Evolutionary conservation across 2,888 invertebrate species (phyloP), one percentile per base, ranked within the genome.

Genomic region (Melolontha melolontha): DNA sequence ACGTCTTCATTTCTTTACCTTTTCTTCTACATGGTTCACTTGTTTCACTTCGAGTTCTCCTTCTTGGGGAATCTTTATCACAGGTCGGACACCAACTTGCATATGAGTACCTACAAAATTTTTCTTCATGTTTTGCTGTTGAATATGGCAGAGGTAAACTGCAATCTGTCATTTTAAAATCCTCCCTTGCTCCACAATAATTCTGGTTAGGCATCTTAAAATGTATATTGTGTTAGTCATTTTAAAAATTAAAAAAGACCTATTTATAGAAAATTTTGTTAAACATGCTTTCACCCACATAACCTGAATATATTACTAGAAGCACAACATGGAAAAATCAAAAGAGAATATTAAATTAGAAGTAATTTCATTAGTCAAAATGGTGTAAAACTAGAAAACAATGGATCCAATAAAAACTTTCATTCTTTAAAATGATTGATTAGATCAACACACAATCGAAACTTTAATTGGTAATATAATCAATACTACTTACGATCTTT

Each of bases 41-140:
- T 5, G 80, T 79, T 76, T 83, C 84, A 72, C 81, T 82, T 72
- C 77, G 79, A 1, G 82, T 80, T 59, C 82, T 74, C 44, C 81
- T 75, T 54, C 83, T 73, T 7, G 82, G 81, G 2, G 80, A 77
- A 49, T 79, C 79, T 68, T 76, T 78, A 63, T 82, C 81, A 75
- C 83, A 84, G n/a, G 78, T 81, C 12, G 80, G 79, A 74, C 84
- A 83, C 82, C 83, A 83, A 64, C 78, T 77, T 11, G 76, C 69
- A 68, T 81, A 82, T 7, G 80, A 74, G 68, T 78, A 81, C 71
- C 79, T 81, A 70, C 81, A 81, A 57, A 73, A 74, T 54, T 78
- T 78, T 51, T 78, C 79, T 62, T 78, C 77, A 57, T 67, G 71
- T 72, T 77, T 77, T 29, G 73, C 72, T 47, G 73, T 72, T 10